A percentile compares a stretch with the other conserved stretches of the same genome.
phyloP scores from a whole-genome alignment of 1,140 invertebrate species.

The Diuraphis noxia region DNA sequence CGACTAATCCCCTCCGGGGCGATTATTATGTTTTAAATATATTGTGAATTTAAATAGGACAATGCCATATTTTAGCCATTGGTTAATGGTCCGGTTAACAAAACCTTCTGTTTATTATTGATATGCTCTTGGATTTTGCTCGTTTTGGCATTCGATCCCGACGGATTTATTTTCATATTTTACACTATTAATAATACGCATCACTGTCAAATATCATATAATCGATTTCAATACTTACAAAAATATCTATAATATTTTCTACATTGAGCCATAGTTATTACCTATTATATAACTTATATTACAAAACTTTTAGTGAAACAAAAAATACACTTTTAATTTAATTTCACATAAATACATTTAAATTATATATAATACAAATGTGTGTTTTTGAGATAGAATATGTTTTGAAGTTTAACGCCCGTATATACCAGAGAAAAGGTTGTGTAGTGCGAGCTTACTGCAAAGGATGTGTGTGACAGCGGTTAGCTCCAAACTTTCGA shows the following conservation, averaged over 20 bases:
- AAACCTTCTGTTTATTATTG: constrained; percentile 40
- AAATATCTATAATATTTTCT: not conserved
- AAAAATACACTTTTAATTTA: not conserved
- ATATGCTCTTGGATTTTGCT: constrained; percentile 10
- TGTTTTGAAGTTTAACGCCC: constrained; percentile 35
- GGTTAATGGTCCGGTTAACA: constrained; percentile 15
- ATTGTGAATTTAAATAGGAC: not conserved
- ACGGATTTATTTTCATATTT: constrained; percentile 5
- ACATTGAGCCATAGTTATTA: not conserved
- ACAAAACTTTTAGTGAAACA: not conserved
- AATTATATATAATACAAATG: not conserved
- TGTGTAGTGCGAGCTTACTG: not conserved
- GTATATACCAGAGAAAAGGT: constrained; percentile 10
- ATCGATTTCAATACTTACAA: not conserved
- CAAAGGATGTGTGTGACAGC: constrained; percentile 38
- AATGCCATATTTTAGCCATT: not conserved
- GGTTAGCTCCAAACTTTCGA: constrained; percentile 31
- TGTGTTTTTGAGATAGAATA: not conserved
- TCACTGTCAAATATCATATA: not conserved
- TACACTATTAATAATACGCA: not conserved
- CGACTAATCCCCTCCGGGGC: not conserved
- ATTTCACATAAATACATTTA: not conserved
- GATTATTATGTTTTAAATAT: constrained; percentile 38
- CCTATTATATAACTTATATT: not conserved
- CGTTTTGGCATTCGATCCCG: not conserved